These are phyloP conservation scores for Pseudoatta argentina DNA, from an alignment of 1,140 invertebrate genomes.

Conservation along the genomic window DNA sequence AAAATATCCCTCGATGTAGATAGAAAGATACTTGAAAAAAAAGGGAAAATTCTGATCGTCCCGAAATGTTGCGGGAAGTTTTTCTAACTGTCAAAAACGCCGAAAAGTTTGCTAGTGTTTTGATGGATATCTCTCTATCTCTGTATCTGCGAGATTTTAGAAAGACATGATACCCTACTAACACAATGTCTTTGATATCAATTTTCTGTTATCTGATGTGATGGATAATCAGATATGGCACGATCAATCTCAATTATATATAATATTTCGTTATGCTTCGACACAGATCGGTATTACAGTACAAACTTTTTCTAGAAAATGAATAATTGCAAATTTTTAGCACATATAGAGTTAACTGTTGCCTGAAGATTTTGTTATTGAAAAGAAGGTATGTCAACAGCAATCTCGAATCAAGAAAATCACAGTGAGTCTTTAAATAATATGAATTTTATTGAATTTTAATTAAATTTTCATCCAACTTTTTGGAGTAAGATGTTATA, in stretches of 20 bases:
- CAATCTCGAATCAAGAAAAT: background rate
- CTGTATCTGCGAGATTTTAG: conserved; percentile 5
- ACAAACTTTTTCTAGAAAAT: background rate
- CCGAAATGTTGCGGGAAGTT: conserved; percentile 33
- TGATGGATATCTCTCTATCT: conserved; percentile 14
- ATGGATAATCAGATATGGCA: background rate
- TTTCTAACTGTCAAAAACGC: conserved; percentile 23
- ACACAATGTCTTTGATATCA: background rate
- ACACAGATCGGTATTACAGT: background rate
- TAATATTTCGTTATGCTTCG: background rate
- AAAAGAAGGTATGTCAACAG: background rate
- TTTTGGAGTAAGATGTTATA: background rate
- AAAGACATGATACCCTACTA: background rate
- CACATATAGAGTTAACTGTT: background rate
- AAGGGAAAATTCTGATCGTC: background rate
- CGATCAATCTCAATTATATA: conserved; percentile 20
- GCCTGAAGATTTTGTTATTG: background rate
- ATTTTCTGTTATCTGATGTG: background rate
- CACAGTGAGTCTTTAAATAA: background rate
- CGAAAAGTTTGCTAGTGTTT: conserved; percentile 14
- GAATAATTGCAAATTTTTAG: conserved; percentile 24
- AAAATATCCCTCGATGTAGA: conserved; percentile 38
- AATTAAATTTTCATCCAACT: conserved; percentile 26
- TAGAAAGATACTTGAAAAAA: background rate
- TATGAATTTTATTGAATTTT: background rate